A percentile compares a stretch with the other conserved stretches of the same genome.
Conservation (phyloP, 37 sponge, comb jelly and placozoan genomes). For the Dysidea cf. avara region DNA sequence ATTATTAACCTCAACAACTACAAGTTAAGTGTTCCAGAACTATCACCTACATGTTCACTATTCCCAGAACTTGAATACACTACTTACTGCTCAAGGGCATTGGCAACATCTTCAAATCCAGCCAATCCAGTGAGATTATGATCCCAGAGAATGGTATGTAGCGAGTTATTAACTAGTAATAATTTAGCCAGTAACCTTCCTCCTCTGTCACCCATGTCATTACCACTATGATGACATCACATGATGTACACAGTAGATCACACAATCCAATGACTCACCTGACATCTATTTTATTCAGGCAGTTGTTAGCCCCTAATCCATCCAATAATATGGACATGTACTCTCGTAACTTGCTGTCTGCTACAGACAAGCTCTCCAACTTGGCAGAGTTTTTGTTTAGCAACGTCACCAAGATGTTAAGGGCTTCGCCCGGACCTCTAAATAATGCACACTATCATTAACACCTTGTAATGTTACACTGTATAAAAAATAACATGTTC, state of each 20-base stretch:
- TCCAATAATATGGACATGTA: conserved; percentile 30
- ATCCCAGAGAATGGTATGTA: conserved; percentile 60
- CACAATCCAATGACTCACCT: conserved; percentile 35
- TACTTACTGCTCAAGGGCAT: conserved; percentile 72
- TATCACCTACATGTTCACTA: too few species aligned
- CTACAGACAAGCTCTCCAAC: conserved; percentile 40
- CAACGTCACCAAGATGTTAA: conserved; percentile 25
- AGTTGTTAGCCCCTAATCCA: conserved; percentile 46
- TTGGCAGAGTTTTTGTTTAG: conserved; percentile 42
- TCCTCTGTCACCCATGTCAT: conserved; percentile 65
- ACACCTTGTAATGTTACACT: too few species aligned
- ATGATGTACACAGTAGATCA: too few species aligned
- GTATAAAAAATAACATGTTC: too few species aligned
- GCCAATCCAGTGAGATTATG: conserved; percentile 59
- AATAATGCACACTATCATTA: too few species aligned
- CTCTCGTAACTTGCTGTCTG: conserved; percentile 64
- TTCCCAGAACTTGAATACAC: neutral
- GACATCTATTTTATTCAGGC: conserved; percentile 53
- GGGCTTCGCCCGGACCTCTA: conserved; percentile 22
- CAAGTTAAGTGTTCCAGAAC: too few species aligned
- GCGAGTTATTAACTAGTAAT: conserved; percentile 17
- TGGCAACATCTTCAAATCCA: conserved; percentile 54
- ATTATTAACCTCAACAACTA: too few species aligned
- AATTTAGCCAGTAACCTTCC: conserved; percentile 48
- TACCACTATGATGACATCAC: conserved; percentile 50